Conservation (phyloP, 2,888 invertebrate species). For the Volucella zonaria region DNA sequence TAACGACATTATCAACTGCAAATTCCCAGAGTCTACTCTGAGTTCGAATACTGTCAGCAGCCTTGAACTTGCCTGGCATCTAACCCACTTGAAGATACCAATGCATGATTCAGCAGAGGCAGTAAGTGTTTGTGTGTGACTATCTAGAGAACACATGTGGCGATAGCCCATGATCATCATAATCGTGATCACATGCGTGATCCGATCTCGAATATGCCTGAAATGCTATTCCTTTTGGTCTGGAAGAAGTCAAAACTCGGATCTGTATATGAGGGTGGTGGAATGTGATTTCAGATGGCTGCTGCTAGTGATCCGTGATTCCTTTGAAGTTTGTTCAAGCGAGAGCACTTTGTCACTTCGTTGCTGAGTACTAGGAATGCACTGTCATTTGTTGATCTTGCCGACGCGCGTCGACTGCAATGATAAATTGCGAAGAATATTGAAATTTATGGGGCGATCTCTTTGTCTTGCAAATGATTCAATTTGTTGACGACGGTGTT, state of each 20-base stretch:
- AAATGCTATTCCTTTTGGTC: slow-evolving; percentile 61
- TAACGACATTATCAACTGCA: slow-evolving; percentile 56
- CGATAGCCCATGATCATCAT: slow-evolving; percentile 66
- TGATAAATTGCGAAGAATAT: slow-evolving; percentile 63
- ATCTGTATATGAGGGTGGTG: slow-evolving; percentile 64
- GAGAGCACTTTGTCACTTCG: slow-evolving; percentile 63
- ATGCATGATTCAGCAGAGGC: slow-evolving; percentile 18
- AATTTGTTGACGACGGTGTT: slow-evolving; percentile 53
- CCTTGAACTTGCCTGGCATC: slow-evolving; percentile 67
- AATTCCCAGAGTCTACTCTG: slow-evolving; percentile 13
- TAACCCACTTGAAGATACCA: slow-evolving; percentile 51
- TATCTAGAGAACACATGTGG: slow-evolving; percentile 68
- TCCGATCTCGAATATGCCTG: slow-evolving; percentile 60
- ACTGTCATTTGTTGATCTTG: slow-evolving; percentile 4
- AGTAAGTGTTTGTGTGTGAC: slow-evolving; percentile 8
- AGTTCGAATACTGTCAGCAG: slow-evolving; percentile 34
- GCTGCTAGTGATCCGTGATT: slow-evolving; percentile 69
- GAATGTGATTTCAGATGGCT: slow-evolving; percentile 36
- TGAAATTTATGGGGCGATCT: slow-evolving; percentile 65
- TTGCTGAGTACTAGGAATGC: slow-evolving; percentile 44
- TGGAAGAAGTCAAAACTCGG: neutral
- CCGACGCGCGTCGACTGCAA: slow-evolving; percentile 17
- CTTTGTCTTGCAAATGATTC: slow-evolving; percentile 67
- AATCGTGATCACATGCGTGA: slow-evolving; percentile 72
- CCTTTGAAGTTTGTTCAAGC: slow-evolving; percentile 67